Evolutionary conservation across 2,113 vertebrate species (phyloP).

Genomic region (Donacobius atricapilla): DNA sequence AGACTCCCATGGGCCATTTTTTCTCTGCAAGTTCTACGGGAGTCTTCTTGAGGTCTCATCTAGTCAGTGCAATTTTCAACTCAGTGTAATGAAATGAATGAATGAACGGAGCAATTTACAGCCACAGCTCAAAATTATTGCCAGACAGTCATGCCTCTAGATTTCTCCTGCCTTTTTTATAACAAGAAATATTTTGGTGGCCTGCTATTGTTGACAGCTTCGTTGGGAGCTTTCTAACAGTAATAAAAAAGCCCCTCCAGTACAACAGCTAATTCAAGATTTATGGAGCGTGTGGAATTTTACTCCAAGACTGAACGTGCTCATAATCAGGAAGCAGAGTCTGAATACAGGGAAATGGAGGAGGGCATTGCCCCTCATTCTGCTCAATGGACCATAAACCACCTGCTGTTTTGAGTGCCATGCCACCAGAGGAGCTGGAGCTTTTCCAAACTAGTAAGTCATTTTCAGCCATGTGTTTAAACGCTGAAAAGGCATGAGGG

Average conservation of each 20-base stretch:
- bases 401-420: background rate
- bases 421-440: background rate
- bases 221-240: conserved; percentile 23
- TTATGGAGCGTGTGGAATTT: conserved; percentile 33
- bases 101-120: conserved; percentile 12
- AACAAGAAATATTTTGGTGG: conserved; percentile 31
- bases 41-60: background rate
- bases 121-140: conserved; percentile 23
- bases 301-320: background rate
- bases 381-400: background rate
- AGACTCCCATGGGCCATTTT: background rate
- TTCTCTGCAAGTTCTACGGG: background rate
- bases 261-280: conserved; percentile 39
- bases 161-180: conserved; percentile 9
- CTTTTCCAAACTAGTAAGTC: background rate
- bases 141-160: background rate
- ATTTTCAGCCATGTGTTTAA: background rate
- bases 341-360: background rate
- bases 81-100: background rate
- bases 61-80: background rate
- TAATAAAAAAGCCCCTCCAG: background rate
- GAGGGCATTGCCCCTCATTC: background rate
- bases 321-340: background rate
- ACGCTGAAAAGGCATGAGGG: background rate
- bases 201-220: conserved; percentile 13